Conservation (phyloP, 2,888 invertebrate species). For the Dione juno region DNA sequence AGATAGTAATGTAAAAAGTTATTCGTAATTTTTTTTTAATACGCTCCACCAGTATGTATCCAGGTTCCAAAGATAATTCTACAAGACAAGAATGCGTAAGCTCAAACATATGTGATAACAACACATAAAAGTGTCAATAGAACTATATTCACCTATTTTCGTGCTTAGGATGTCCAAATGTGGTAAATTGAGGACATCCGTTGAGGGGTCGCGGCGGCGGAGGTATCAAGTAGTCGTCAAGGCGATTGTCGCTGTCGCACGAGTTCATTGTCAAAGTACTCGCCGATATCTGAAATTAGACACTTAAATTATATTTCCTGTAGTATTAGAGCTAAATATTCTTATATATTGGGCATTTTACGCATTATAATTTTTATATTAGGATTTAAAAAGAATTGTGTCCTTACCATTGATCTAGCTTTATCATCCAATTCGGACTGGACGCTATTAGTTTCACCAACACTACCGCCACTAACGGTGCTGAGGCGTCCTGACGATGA, state of each 20-base stretch:
- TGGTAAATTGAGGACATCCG: constrained; percentile 74
- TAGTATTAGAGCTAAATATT: too few relatives aligned
- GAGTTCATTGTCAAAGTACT: constrained; percentile 79
- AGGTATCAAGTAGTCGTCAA: constrained; percentile 85
- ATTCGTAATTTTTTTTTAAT: too few relatives aligned
- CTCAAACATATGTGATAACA: background rate
- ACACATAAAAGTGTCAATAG: background rate
- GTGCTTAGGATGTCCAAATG: constrained; percentile 76
- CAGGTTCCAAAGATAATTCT: background rate
- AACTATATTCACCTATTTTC: constrained; percentile 62
- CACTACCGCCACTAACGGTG: constrained; percentile 91
- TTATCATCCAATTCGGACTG: constrained; percentile 93
- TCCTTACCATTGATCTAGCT: constrained; percentile 76
- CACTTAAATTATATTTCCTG: background rate
- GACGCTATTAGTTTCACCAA: constrained; percentile 91
- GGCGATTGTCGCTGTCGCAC: constrained; percentile 69
- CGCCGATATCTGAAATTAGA: constrained; percentile 65
- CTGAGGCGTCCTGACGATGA: constrained; percentile 93
- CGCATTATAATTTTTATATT: background rate
- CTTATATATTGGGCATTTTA: too few relatives aligned
- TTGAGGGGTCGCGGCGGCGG: constrained; percentile 84
- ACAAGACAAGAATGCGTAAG: background rate
- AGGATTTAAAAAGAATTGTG: background rate
- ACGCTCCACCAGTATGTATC: too few relatives aligned
- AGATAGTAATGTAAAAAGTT: too few relatives aligned